Evolutionary conservation across 2,113 vertebrate species (phyloP).

Genomic region (Sturnus vulgaris): DNA sequence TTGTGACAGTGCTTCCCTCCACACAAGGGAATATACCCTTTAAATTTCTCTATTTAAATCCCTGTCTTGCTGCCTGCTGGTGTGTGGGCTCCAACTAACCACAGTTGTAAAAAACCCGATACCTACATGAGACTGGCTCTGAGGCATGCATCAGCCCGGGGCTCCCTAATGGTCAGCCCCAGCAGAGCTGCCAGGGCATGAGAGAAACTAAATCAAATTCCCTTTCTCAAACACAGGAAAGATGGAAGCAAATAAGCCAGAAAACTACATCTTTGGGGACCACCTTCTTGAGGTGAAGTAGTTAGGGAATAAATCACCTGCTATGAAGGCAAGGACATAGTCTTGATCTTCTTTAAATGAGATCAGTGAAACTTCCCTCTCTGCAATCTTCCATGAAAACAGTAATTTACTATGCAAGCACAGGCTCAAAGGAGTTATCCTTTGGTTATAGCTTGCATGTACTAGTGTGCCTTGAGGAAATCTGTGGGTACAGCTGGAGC

Average conservation of each 20-base stretch:
- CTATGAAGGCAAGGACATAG: background rate
- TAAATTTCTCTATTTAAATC: background rate
- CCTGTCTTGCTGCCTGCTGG: background rate
- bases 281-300: background rate
- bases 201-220: background rate
- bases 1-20: background rate
- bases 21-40: background rate
- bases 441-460: background rate
- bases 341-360: background rate
- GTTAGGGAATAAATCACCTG: background rate
- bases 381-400: background rate
- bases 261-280: background rate
- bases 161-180: background rate
- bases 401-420: background rate
- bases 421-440: background rate
- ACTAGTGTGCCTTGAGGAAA: background rate
- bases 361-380: background rate
- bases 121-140: background rate
- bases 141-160: accelerated
- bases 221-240: background rate
- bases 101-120: background rate
- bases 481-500: background rate
- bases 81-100: background rate
- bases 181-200: background rate
- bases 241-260: background rate